phyloP scores from a whole-genome alignment of 2,888 invertebrate species.

The Digitonthophagus gazella region DNA sequence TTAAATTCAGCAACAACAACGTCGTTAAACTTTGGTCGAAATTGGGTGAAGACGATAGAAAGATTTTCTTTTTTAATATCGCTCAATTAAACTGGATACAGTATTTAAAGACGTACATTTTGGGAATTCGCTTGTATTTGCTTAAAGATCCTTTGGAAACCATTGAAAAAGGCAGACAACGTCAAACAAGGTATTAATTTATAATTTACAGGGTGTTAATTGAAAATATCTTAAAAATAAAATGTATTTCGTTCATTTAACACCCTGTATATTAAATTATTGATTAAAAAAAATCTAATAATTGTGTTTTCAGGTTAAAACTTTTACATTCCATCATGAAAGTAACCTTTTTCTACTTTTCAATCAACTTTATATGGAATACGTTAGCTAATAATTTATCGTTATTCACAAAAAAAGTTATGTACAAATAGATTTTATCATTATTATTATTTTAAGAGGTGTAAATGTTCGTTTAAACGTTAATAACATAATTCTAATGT shows the following conservation, averaged over 20 bases:
- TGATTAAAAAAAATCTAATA: too few species aligned
- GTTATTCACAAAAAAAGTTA: too few species aligned
- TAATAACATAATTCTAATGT: too few species aligned
- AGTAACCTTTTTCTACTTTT: too few species aligned
- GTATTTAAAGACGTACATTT: slow-evolving; percentile 68
- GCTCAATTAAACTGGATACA: slow-evolving; percentile 67
- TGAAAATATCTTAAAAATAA: slow-evolving; percentile 4
- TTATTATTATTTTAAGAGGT: too few species aligned
- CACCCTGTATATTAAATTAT: too few species aligned
- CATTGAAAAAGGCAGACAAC: slow-evolving; percentile 53
- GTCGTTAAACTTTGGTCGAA: slow-evolving; percentile 60
- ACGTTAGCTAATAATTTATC: too few species aligned
- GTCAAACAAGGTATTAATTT: neutral
- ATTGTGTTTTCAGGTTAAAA: slow-evolving; percentile 1
- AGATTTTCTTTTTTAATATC: slow-evolving; percentile 74
- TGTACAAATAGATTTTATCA: too few species aligned
- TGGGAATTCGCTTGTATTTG: slow-evolving; percentile 72
- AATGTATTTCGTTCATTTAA: neutral
- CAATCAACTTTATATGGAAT: too few species aligned
- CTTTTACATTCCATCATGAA: too few species aligned
- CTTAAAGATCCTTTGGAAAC: slow-evolving; percentile 74
- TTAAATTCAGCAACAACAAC: slow-evolving; percentile 68
- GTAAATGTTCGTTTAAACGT: too few species aligned
- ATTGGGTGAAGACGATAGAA: slow-evolving; percentile 52
- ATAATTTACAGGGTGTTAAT: neutral